phyloP scores from a whole-genome alignment of 2,888 invertebrate species.

The Netelia melanura region DNA sequence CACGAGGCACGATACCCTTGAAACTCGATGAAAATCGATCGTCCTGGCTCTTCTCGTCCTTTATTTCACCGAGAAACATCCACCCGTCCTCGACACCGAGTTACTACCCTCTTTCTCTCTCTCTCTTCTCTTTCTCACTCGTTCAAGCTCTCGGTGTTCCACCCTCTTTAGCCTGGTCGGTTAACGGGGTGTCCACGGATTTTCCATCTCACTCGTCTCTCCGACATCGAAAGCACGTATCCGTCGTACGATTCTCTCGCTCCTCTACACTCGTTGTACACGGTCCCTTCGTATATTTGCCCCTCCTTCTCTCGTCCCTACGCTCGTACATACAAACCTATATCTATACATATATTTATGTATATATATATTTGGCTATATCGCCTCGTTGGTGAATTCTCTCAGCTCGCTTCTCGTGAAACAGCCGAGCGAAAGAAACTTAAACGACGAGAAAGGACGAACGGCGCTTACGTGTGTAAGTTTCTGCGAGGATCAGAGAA shows the following conservation, averaged over 20 bases:
- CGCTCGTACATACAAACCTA: neutral
- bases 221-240: constrained; percentile 60
- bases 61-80: constrained; percentile 44
- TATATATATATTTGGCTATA: neutral
- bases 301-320: neutral
- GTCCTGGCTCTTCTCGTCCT: constrained; percentile 34
- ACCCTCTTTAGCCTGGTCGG: constrained; percentile 53
- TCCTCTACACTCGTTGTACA: constrained; percentile 15
- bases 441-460: constrained; percentile 45
- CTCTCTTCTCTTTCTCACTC: constrained; percentile 25
- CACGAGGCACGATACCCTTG: constrained; percentile 67
- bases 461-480: neutral
- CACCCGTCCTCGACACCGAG: constrained; percentile 24
- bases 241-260: constrained; percentile 40
- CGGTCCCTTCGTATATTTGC: constrained; percentile 18
- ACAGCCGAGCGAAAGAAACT: constrained; percentile 28
- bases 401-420: constrained; percentile 18
- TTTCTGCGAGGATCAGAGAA: constrained; percentile 13
- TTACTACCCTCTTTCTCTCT: constrained; percentile 46
- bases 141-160: constrained; percentile 2
- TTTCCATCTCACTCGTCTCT: constrained; percentile 59
- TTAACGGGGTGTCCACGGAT: constrained; percentile 77
- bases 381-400: neutral
- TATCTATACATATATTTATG: neutral
- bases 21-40: constrained; percentile 59